These are phyloP conservation scores for Crypturellus tataupa DNA, from an alignment of 2,797 vertebrate species.

Conservation along the genomic window DNA sequence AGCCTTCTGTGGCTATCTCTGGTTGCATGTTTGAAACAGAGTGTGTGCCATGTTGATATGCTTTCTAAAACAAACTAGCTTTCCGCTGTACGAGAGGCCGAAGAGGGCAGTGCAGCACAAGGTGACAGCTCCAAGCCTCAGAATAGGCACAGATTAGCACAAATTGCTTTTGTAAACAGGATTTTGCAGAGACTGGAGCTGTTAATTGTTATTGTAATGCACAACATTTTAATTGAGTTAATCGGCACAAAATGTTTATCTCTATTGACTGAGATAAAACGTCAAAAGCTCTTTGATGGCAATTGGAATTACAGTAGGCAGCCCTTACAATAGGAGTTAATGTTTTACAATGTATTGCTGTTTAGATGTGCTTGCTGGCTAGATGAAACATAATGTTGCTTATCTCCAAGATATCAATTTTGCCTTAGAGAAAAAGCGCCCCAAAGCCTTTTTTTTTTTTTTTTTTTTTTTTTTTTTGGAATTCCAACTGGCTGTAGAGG, in stretches of 20 bases:
- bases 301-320: slow-evolving; percentile 36
- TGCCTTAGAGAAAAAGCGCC: slow-evolving; percentile 4
- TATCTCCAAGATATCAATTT: slow-evolving; percentile 28
- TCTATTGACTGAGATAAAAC: slow-evolving; percentile 40
- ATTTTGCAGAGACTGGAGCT: background rate
- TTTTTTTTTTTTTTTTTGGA: background rate
- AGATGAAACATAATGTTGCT: background rate
- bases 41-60: background rate
- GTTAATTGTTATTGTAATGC: slow-evolving; percentile 37
- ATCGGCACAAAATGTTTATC: slow-evolving; percentile 46
- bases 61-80: slow-evolving; percentile 13
- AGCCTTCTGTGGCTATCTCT: background rate
- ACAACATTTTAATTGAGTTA: slow-evolving; percentile 57
- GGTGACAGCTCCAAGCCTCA: slow-evolving; percentile 4
- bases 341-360: slow-evolving; percentile 1
- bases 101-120: slow-evolving; percentile 70
- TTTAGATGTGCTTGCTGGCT: slow-evolving; percentile 19
- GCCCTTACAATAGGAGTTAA: slow-evolving; percentile 37
- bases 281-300: slow-evolving; percentile 60
- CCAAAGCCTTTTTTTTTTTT: background rate
- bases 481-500: background rate
- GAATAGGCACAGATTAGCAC: slow-evolving; percentile 20
- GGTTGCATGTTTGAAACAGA: slow-evolving; percentile 2
- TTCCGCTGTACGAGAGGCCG: slow-evolving; percentile 42
- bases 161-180: slow-evolving; percentile 34